Evolutionary conservation across 2,797 vertebrate species (phyloP), one percentile per base, ranked within the genome.

Genomic region (Muscicapa comitata): DNA sequence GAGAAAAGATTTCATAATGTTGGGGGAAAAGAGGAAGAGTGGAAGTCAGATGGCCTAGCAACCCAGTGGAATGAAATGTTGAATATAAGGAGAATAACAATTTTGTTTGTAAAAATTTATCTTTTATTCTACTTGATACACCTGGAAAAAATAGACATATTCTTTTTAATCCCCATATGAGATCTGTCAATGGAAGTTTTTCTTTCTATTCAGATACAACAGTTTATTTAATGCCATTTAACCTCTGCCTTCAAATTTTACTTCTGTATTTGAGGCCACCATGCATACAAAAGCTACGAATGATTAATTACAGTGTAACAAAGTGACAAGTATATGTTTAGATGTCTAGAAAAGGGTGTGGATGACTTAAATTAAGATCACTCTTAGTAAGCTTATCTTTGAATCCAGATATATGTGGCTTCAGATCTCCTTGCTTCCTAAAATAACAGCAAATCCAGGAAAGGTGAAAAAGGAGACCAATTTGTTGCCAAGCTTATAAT

Each of bases 401-500:
- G 42, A 38, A 58, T 72, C 19, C 42, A 54, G 24, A 17, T 45
- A 31, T 26, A 4, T 26, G 31, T 65, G 43, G 19, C n/a, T 92
- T 55, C 51, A 58, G 17, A 47, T n/a, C 13, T 67, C 61, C 58
- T 89, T 84, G 29, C 47, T 71, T 92, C 58, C 54, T 73, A 96
- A 92, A 83, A 51, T 51, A 88, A 88, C 35, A 94, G 35, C 53
- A 94, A 62, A 66, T 58, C 35, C 84, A 91, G 75, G 82, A 94
- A 88, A 83, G 71, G 62, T 71, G 35, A 81, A 90, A 75, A 95
- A 75, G 47, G 92, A 95, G 73, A 61, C 38, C 17, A 88, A 75
- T 92, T 86, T 95, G 51, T 84, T 91, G 40, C 80, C 65, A 93
- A 86, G 51, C 28, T 88, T 96, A 73, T 92, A 96, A 96, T 61